These are phyloP conservation scores for Pantherophis guttatus DNA, from an alignment of 2,113 vertebrate species.

Conservation along the genomic window DNA sequence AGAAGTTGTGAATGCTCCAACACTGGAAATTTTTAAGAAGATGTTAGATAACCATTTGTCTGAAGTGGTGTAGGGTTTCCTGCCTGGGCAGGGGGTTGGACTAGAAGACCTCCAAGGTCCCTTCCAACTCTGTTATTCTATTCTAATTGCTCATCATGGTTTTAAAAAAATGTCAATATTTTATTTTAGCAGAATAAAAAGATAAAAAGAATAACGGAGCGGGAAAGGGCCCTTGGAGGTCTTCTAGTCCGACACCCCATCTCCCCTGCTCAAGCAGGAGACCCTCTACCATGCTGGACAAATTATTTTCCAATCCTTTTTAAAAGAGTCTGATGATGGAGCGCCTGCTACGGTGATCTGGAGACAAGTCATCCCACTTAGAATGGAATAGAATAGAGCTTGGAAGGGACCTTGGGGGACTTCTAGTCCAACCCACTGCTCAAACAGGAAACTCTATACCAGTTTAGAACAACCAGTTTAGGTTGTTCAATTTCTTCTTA, in stretches of 20 bases:
- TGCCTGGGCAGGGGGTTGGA: too few species aligned
- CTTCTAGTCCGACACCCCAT: neutral
- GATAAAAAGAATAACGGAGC: neutral
- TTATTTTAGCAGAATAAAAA: neutral
- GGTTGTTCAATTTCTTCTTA: neutral
- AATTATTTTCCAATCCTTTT: too few species aligned
- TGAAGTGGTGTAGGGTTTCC: too few species aligned
- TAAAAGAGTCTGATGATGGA: too few species aligned
- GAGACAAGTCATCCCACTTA: too few species aligned
- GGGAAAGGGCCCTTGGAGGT: neutral
- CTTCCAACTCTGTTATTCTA: too few species aligned
- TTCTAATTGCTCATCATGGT: neutral
- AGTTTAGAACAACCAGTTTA: neutral
- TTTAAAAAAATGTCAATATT: neutral
- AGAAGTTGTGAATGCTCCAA: too few species aligned
- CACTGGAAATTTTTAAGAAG: too few species aligned
- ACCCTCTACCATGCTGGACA: neutral
- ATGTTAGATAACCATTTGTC: too few species aligned
- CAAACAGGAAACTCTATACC: neutral
- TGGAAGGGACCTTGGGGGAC: neutral
- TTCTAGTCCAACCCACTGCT: neutral
- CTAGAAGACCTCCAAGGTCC: too few species aligned
- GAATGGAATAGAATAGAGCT: too few species aligned
- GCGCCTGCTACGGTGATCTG: too few species aligned
- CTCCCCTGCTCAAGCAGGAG: neutral